Percentiles rank a stretch among this genome's conserved stretches.
Conservation (phyloP, 2,113 vertebrate genomes). For the Solea senegalensis region DNA sequence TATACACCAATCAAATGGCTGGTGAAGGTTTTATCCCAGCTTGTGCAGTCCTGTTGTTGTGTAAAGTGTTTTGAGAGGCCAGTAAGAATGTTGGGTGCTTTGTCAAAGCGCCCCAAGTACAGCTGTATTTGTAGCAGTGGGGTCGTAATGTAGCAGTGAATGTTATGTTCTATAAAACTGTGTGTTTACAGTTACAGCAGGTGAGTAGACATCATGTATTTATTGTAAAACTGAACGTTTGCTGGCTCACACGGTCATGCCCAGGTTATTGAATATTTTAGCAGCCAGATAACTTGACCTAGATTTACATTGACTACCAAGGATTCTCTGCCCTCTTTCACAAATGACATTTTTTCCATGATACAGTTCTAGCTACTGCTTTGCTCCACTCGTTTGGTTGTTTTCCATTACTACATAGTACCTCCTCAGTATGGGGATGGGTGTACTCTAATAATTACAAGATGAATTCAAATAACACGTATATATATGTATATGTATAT, state of each 20-base stretch:
- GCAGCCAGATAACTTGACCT: neutral
- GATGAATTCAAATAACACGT: too few relatives aligned
- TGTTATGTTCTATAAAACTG: neutral
- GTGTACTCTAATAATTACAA: too few relatives aligned
- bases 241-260: neutral
- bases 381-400: too few relatives aligned
- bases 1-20: neutral
- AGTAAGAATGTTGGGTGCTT: too few relatives aligned
- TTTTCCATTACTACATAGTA: too few relatives aligned
- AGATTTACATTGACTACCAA: neutral
- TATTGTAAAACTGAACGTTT: neutral
- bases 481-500: too few relatives aligned
- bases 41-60: too few relatives aligned
- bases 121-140: neutral
- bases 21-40: too few relatives aligned
- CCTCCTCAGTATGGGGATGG: too few relatives aligned
- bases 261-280: neutral
- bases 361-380: too few relatives aligned
- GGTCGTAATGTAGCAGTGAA: neutral
- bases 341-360: neutral
- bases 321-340: neutral
- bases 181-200: neutral
- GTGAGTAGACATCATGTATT: neutral
- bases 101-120: too few relatives aligned
- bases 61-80: too few relatives aligned